These are phyloP conservation scores for Rhinichthys osculus DNA, from an alignment of 2,797 vertebrate genomes.

Conservation along the genomic window DNA sequence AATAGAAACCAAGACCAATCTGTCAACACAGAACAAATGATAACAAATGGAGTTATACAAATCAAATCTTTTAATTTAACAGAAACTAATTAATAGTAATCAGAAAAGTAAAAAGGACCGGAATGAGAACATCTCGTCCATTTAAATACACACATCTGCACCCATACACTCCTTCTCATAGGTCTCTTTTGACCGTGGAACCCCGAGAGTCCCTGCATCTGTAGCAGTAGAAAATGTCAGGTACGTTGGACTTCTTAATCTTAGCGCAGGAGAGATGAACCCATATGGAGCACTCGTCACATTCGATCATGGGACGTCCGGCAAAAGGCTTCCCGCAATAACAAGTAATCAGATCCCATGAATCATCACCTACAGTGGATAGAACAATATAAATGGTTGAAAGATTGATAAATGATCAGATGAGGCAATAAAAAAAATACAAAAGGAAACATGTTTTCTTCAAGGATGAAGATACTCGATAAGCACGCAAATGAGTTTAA, in stretches of 20 bases:
- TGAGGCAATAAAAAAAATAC: neutral
- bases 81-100: conserved; percentile 33
- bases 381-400: neutral
- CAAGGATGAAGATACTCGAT: neutral
- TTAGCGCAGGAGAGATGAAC: conserved; percentile 69
- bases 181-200: conserved; percentile 36
- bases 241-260: conserved; percentile 66
- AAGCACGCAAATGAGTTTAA: neutral
- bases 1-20: conserved; percentile 13
- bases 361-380: conserved; percentile 61
- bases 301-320: conserved; percentile 69
- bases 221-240: conserved; percentile 68
- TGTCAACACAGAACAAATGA: conserved; percentile 25
- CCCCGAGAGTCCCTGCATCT: conserved; percentile 60
- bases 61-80: conserved; percentile 45
- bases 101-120: conserved; percentile 21
- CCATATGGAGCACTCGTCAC: conserved; percentile 65
- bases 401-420: neutral
- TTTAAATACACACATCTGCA: conserved; percentile 27
- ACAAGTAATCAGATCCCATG: conserved; percentile 70
- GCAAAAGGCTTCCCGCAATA: conserved; percentile 69
- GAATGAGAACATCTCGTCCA: conserved; percentile 25
- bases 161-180: conserved; percentile 20
- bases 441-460: neutral
- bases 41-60: conserved; percentile 24